Conservation (phyloP, 2,113 vertebrate species). For the Propithecus coquereli region DNA sequence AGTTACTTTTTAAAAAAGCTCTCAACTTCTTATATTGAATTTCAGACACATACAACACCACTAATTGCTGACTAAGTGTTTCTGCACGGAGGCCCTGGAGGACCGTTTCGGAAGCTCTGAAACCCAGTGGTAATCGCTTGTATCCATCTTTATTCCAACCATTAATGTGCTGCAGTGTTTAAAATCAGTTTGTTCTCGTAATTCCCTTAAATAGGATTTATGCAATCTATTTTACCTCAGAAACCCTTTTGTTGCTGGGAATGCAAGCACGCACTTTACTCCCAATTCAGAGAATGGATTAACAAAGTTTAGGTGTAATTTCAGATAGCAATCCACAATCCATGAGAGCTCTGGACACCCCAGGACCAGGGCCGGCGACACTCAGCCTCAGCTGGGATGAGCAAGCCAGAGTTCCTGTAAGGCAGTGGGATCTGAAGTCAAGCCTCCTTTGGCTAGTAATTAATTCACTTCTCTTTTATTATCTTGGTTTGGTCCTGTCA, state of each 20-base stretch:
- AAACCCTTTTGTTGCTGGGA: not conserved
- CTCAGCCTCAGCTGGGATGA: not conserved
- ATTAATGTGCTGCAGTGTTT: conserved; percentile 40
- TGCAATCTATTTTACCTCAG: conserved; percentile 7
- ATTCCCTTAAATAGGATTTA: conserved; percentile 63
- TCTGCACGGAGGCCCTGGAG: not conserved
- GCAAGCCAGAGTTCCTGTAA: not conserved
- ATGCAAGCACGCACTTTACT: not conserved
- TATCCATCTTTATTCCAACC: conserved; percentile 59
- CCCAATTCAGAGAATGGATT: not conserved
- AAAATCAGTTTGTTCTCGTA: conserved; percentile 53
- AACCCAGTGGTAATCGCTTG: conserved; percentile 32
- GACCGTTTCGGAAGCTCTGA: not conserved
- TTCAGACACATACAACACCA: not conserved
- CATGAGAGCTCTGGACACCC: not conserved
- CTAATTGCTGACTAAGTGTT: conserved; percentile 43
- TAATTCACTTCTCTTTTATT: not conserved
- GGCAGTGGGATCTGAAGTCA: not conserved
- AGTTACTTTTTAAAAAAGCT: not conserved
- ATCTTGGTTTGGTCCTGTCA: not conserved
- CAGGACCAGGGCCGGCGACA: not conserved
- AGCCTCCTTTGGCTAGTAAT: not conserved
- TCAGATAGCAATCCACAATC: not conserved
- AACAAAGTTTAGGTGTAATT: not conserved
- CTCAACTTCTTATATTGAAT: not conserved